Conservation (phyloP, 2,888 invertebrate genomes). For the Antheraea assamensis region DNA sequence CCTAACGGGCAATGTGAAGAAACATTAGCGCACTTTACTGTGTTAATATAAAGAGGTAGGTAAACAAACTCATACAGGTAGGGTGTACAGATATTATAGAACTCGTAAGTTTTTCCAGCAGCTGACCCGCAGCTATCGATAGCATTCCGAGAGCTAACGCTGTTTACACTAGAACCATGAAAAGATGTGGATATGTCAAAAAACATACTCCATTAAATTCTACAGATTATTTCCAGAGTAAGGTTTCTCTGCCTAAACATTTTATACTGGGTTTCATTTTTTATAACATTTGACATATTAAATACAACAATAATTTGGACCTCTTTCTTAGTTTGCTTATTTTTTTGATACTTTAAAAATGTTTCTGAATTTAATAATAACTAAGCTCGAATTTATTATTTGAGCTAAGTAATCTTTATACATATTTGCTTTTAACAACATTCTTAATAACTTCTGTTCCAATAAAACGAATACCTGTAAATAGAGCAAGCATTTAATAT, state of each 20-base stretch:
- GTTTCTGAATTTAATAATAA: neutral
- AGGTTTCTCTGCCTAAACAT: neutral
- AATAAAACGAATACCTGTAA: too few species aligned
- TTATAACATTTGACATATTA: neutral
- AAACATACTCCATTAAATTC: neutral
- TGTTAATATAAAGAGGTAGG: slow-evolving; percentile 23
- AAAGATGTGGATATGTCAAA: slow-evolving; percentile 23
- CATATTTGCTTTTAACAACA: neutral
- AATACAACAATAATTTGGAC: too few species aligned
- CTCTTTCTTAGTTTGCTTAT: too few species aligned
- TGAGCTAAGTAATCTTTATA: neutral
- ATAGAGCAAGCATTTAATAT: too few species aligned
- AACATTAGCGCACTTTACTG: too few species aligned
- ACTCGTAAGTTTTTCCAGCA: slow-evolving; percentile 68
- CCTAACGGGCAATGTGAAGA: too few species aligned
- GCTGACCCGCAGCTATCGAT: slow-evolving; percentile 72
- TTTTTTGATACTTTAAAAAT: neutral
- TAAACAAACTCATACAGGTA: slow-evolving; percentile 19
- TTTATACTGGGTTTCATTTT: neutral
- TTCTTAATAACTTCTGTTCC: too few species aligned
- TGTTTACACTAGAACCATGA: slow-evolving; percentile 37
- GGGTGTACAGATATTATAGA: slow-evolving; percentile 39
- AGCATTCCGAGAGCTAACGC: slow-evolving; percentile 58
- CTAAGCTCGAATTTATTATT: neutral
- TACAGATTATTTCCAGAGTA: neutral